A percentile compares a stretch with the other conserved stretches of the same genome.
phyloP scores from a whole-genome alignment of 2,113 vertebrate species.

The Esox niger region DNA sequence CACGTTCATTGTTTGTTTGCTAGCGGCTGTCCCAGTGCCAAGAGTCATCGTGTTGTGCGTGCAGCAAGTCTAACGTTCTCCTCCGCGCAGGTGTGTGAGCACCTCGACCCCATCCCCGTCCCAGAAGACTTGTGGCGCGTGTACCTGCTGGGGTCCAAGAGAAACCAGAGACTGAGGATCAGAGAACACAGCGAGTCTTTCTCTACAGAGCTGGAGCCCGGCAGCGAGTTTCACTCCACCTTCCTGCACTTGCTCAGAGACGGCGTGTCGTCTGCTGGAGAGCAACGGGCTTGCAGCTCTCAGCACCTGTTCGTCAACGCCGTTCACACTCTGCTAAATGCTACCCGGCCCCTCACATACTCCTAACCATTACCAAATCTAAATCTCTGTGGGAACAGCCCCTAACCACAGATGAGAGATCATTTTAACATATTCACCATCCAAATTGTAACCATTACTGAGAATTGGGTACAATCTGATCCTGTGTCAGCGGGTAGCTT shows the following conservation, averaged over 20 bases:
- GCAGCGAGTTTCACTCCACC: conserved; percentile 84
- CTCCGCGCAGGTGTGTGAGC: conserved; percentile 76
- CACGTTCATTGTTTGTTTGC: too few relatives aligned
- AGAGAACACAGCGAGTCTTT: conserved; percentile 72
- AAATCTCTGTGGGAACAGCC: too few relatives aligned
- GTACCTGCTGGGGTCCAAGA: conserved; percentile 75
- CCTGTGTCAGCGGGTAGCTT: too few relatives aligned
- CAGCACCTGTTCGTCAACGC: conserved; percentile 64
- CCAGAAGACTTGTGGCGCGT: conserved; percentile 64
- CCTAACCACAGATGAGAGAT: too few relatives aligned
- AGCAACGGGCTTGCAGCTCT: conserved; percentile 43
- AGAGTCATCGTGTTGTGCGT: too few relatives aligned
- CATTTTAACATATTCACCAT: too few relatives aligned
- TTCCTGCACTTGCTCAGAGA: conserved; percentile 85
- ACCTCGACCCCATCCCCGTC: conserved; percentile 31
- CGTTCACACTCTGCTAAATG: conserved; percentile 76
- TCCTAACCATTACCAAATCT: conserved; percentile 54
- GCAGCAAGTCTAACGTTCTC: too few relatives aligned
- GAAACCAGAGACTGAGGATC: conserved; percentile 75
- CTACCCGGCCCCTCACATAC: conserved; percentile 76
- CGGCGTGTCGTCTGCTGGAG: conserved; percentile 57
- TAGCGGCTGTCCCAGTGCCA: neutral
- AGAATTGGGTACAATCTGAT: too few relatives aligned
- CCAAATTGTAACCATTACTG: too few relatives aligned
- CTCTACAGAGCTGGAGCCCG: conserved; percentile 69